phyloP scores from a whole-genome alignment of 2,797 vertebrate species.

The Rhincodon typus region DNA sequence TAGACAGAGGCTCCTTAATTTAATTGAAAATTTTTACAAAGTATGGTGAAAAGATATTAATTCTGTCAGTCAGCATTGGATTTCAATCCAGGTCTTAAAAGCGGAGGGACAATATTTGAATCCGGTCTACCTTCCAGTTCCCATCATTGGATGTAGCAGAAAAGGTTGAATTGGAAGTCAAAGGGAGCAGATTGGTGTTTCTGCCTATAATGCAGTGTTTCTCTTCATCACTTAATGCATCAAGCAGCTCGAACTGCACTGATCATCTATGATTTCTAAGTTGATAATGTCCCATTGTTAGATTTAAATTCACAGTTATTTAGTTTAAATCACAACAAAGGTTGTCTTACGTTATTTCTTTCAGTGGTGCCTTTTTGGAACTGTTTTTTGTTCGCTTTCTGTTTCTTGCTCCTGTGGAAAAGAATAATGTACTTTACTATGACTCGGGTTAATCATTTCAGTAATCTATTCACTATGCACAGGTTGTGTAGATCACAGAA shows the following conservation, averaged over 20 bases:
- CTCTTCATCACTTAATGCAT: neutral
- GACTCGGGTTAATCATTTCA: neutral
- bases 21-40: neutral
- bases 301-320: neutral
- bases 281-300: neutral
- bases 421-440: neutral
- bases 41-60: neutral
- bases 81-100: neutral
- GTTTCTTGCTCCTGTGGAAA: neutral
- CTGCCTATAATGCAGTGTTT: neutral
- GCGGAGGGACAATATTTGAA: neutral
- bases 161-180: neutral
- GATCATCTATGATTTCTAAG: neutral
- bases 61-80: neutral
- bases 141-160: neutral
- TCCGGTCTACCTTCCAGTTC: neutral
- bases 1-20: neutral
- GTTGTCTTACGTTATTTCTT: neutral
- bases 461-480: neutral
- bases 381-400: neutral
- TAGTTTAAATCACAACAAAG: neutral
- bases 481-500: neutral
- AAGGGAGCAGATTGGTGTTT: neutral
- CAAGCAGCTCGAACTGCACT: neutral
- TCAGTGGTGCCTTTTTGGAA: neutral